A percentile compares a stretch with the other conserved stretches of the same genome.
phyloP scores from a whole-genome alignment of 2,888 invertebrate species.

The Oscheius sp. region DNA sequence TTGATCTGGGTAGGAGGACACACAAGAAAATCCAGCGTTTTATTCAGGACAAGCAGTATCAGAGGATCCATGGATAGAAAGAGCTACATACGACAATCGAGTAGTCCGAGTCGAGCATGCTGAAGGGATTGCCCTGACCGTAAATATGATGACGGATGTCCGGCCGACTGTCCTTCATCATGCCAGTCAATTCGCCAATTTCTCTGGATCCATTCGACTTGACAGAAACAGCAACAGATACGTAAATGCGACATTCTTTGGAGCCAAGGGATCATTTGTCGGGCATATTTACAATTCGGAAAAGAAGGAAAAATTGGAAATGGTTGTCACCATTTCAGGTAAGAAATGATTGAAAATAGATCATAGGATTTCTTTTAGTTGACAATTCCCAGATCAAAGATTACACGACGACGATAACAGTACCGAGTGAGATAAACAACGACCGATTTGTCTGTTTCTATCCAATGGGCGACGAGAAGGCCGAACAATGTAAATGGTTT shows the following conservation, averaged over 20 bases:
- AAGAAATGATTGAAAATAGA: neutral
- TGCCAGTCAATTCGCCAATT: slow-evolving; percentile 57
- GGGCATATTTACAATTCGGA: slow-evolving; percentile 55
- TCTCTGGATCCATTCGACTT: slow-evolving; percentile 62
- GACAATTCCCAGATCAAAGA: slow-evolving; percentile 15
- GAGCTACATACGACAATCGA: slow-evolving; percentile 48
- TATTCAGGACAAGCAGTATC: slow-evolving; percentile 51
- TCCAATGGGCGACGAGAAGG: slow-evolving; percentile 58
- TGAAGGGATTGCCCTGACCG: slow-evolving; percentile 52
- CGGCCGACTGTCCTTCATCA: slow-evolving; percentile 55
- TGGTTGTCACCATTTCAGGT: slow-evolving; percentile 50
- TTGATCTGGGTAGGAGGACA: slow-evolving; percentile 38
- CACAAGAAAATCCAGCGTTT: neutral
- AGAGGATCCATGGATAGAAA: slow-evolving; percentile 62
- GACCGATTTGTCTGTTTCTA: slow-evolving; percentile 65
- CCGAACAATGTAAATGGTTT: slow-evolving; percentile 57
- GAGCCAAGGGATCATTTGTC: slow-evolving; percentile 59
- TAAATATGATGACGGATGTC: slow-evolving; percentile 51
- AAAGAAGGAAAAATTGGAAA: slow-evolving; percentile 44
- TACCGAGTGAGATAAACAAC: slow-evolving; percentile 54
- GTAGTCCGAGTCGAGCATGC: slow-evolving; percentile 51
- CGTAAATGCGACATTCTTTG: slow-evolving; percentile 63
- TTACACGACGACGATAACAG: slow-evolving; percentile 42
- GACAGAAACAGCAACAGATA: slow-evolving; percentile 68
- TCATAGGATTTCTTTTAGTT: slow-evolving; percentile 34